phyloP scores from a whole-genome alignment of 2,113 vertebrate genomes.

The Nothobranchius kuhntae region DNA sequence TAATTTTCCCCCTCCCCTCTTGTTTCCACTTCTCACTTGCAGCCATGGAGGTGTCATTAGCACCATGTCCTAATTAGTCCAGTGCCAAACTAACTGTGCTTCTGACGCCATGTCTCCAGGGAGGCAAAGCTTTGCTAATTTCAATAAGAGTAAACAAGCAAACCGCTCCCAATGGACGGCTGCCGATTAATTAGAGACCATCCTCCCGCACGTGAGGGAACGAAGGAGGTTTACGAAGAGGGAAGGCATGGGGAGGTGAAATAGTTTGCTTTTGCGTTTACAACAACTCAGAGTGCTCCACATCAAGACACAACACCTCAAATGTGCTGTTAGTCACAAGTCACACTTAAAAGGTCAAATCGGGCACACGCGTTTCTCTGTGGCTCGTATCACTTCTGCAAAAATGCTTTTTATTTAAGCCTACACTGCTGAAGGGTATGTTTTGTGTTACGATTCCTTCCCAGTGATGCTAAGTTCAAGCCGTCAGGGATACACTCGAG shows the following conservation, averaged over 20 bases:
- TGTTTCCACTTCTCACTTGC: slow-evolving; percentile 14
- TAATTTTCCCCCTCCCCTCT: slow-evolving; percentile 1
- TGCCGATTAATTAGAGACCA: slow-evolving; percentile 75
- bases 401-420: slow-evolving; percentile 11
- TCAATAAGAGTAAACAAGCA: slow-evolving; percentile 83
- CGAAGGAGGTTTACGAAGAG: slow-evolving; percentile 4
- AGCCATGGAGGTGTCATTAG: slow-evolving; percentile 65
- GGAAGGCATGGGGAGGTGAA: slow-evolving; percentile 26
- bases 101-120: slow-evolving; percentile 69
- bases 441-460: slow-evolving; percentile 7
- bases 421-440: not conserved
- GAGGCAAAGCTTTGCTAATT: slow-evolving; percentile 74
- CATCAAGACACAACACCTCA: slow-evolving; percentile 1
- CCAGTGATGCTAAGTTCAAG: slow-evolving; percentile 1
- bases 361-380: slow-evolving; percentile 25
- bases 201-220: slow-evolving; percentile 36
- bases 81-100: slow-evolving; percentile 73
- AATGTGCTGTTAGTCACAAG: slow-evolving; percentile 30
- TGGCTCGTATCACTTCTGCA: slow-evolving; percentile 7
- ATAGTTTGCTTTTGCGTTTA: slow-evolving; percentile 29
- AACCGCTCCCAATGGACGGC: slow-evolving; percentile 68
- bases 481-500: slow-evolving; percentile 19
- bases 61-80: slow-evolving; percentile 75
- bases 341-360: slow-evolving; percentile 45
- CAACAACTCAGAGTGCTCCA: not conserved